Conservation (phyloP, 2,113 vertebrate species). For the Balaeniceps rex region DNA sequence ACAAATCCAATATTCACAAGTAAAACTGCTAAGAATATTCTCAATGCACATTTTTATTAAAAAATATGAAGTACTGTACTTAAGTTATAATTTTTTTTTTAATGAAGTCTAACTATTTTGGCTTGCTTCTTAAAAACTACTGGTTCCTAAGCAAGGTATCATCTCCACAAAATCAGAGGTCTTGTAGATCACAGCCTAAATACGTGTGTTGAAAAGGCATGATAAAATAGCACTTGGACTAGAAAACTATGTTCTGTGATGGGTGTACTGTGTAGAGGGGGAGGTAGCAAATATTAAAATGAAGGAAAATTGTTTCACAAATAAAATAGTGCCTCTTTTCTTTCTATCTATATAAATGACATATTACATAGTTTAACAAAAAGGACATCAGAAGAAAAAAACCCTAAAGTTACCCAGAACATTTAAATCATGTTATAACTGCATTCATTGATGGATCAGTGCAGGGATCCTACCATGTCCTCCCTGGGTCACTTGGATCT, state of each 20-base stretch:
- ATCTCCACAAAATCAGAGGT: background rate
- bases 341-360: background rate
- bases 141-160: background rate
- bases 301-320: background rate
- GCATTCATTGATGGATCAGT: background rate
- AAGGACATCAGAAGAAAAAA: background rate
- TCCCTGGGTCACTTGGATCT: background rate
- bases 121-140: background rate
- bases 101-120: background rate
- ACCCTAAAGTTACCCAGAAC: background rate
- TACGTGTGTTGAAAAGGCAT: background rate
- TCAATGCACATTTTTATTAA: background rate
- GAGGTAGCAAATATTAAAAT: background rate
- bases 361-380: background rate
- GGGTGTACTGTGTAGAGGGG: rapidly evolving
- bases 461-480: background rate
- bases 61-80: background rate
- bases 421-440: background rate
- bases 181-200: background rate
- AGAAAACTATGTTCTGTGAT: background rate
- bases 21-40: background rate
- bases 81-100: background rate
- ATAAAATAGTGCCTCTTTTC: background rate
- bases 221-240: background rate
- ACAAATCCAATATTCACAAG: background rate